phyloP scores from a whole-genome alignment of 2,113 vertebrate genomes.

The Psilopogon haemacephalus region DNA sequence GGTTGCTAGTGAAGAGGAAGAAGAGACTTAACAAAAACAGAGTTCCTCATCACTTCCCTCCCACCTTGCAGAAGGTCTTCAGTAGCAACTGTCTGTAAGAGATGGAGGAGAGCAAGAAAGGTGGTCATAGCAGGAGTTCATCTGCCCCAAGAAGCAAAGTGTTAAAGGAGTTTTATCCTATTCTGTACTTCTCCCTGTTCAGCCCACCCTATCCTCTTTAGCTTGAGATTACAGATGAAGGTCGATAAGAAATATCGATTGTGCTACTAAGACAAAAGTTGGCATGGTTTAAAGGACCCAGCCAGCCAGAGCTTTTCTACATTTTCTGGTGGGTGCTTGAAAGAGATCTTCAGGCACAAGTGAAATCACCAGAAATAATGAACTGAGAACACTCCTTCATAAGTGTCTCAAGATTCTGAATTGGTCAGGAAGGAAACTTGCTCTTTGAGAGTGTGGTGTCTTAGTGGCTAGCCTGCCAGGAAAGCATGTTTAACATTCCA shows the following conservation, averaged over 20 bases:
- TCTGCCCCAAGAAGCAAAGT: not conserved
- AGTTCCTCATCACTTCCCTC: not conserved
- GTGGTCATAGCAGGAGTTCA: not conserved
- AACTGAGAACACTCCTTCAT: rapidly evolving
- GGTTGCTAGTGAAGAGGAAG: slow-evolving; percentile 85
- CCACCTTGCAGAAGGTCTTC: not conserved
- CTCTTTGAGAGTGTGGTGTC: not conserved
- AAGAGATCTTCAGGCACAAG: not conserved
- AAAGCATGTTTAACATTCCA: not conserved
- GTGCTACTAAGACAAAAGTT: not conserved
- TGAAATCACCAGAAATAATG: not conserved
- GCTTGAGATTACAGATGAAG: not conserved
- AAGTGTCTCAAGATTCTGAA: not conserved
- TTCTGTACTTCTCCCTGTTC: not conserved
- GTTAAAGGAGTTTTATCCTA: not conserved
- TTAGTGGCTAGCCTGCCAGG: not conserved
- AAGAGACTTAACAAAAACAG: slow-evolving; percentile 66
- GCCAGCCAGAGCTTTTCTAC: not conserved
- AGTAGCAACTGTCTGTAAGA: not conserved
- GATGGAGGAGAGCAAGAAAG: not conserved
- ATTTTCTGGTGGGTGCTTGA: not conserved
- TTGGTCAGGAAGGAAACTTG: not conserved
- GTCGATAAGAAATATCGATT: not conserved
- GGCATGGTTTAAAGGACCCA: not conserved
- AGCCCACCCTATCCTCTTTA: not conserved